Evolutionary conservation across 2,888 invertebrate species (phyloP), one percentile per base, ranked within the genome.

Genomic region (Volucella inflata): DNA sequence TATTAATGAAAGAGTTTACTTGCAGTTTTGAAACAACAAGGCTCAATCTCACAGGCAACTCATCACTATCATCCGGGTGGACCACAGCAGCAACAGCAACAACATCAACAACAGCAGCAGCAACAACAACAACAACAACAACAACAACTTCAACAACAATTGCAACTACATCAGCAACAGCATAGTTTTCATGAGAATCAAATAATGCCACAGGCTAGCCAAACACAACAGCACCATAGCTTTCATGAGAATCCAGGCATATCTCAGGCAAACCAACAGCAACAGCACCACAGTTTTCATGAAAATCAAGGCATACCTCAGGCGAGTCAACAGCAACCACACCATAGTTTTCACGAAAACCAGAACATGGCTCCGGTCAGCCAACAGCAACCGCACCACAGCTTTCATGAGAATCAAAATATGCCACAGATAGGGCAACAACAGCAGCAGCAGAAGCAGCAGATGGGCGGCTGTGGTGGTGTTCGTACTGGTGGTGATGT

Each of bases 21-120:
- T 94, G 93, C 93, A 96, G 96, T 95, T 94, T 94, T 95, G 93
- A 96, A 96, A 93, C 95, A 95, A 94, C 95, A 94, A 92, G 93
- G 93, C 90, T 92, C 92, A 91, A 92, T 89, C 90, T 92, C 91
- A 90, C 92, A 92, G 92, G 91, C 87, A 60, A 76, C 77, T 9
- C 87, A 87, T 53, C 88, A 87, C 65, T 80, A 80, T 30, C 85
- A 80, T 51, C 76, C 14, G 55, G 75, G 67, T 50, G 77, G 82
- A 9, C 88, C 77, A 51, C 90, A 87, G 71, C 89, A 87, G 40
- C 88, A 88, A 11, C 89, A 65, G 46, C 81, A 88, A 40, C 90
- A 89, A 46, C 88, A 84, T 71, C 89, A 88, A 51, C 88, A 88
- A 70, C 82, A 84, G 50, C 88, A 71, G 21, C 60, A 85, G 50